phyloP scores from a whole-genome alignment of 1,140 invertebrate genomes.

The Cephus cinctus region DNA sequence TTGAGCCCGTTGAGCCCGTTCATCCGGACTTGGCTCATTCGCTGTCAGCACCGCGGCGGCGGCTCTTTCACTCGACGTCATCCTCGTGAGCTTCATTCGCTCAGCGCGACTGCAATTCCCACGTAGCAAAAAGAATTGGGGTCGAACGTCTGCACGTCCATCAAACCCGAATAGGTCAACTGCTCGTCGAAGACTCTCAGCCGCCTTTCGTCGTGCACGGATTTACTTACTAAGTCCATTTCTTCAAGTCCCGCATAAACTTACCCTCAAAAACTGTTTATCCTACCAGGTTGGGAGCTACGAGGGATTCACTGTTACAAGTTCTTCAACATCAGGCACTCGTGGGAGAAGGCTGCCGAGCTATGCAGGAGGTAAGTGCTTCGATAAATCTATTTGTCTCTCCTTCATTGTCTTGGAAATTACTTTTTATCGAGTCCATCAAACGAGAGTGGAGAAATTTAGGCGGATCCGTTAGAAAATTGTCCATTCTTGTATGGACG shows the following conservation, averaged over 20 bases:
- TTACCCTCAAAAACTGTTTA: neutral
- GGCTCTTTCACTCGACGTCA: too few species aligned
- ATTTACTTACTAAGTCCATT: neutral
- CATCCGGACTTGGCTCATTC: constrained; percentile 1
- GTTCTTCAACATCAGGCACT: constrained; percentile 94
- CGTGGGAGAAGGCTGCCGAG: constrained; percentile 92
- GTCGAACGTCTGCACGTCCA: constrained; percentile 27
- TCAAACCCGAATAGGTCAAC: constrained; percentile 25
- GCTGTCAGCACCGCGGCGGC: constrained; percentile 11
- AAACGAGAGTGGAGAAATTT: too few species aligned
- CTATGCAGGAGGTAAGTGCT: constrained; percentile 84
- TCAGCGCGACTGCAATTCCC: neutral
- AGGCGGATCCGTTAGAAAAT: too few species aligned
- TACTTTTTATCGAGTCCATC: too few species aligned
- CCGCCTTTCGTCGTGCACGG: constrained; percentile 33
- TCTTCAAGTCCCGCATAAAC: neutral
- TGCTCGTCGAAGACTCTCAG: too few species aligned
- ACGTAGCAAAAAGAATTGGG: constrained; percentile 47
- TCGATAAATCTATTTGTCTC: neutral
- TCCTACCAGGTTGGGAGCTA: constrained; percentile 82
- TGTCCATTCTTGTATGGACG: too few species aligned
- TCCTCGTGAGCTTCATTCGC: too few species aligned
- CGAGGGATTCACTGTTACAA: constrained; percentile 90
- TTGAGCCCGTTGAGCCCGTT: too few species aligned
- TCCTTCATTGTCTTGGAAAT: too few species aligned